Evolutionary conservation across 2,113 vertebrate species (phyloP).

Genomic region (Sminthopsis crassicaudata): DNA sequence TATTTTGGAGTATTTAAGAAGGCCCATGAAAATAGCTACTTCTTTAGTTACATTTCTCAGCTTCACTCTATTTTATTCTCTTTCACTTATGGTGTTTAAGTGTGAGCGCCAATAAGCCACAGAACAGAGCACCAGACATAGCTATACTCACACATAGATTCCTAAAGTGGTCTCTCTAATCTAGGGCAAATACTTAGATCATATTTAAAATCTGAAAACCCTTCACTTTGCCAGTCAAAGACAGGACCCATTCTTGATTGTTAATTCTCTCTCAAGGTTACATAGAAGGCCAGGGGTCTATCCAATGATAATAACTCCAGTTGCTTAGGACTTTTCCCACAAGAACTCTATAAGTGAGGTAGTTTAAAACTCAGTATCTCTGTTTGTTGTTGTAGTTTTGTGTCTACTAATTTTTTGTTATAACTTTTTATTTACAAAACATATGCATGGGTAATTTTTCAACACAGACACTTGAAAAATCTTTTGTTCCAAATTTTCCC

Average conservation of each 20-base stretch:
- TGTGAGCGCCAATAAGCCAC: conserved; percentile 53
- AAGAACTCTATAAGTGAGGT: background rate
- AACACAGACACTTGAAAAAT: no score
- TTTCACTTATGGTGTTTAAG: conserved; percentile 51
- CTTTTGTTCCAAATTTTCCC: no score
- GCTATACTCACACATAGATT: background rate
- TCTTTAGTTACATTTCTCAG: conserved; percentile 69
- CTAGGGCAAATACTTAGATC: background rate
- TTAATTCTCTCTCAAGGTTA: background rate
- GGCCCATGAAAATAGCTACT: conserved; percentile 70
- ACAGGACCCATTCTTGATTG: background rate
- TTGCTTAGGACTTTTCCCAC: background rate
- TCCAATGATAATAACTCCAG: background rate
- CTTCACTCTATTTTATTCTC: background rate
- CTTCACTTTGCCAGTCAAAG: background rate
- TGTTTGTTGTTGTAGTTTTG: no score
- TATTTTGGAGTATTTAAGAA: conserved; percentile 76
- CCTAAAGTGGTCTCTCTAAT: background rate
- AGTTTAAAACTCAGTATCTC: background rate
- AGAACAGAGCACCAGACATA: background rate
- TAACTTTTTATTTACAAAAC: no score
- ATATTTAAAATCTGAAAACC: background rate
- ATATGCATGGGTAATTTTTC: no score
- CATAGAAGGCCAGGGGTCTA: background rate
- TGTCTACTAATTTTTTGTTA: no score